phyloP scores from a whole-genome alignment of 92 coral and sea anemone species.

The Virgularia gustaviana region DNA sequence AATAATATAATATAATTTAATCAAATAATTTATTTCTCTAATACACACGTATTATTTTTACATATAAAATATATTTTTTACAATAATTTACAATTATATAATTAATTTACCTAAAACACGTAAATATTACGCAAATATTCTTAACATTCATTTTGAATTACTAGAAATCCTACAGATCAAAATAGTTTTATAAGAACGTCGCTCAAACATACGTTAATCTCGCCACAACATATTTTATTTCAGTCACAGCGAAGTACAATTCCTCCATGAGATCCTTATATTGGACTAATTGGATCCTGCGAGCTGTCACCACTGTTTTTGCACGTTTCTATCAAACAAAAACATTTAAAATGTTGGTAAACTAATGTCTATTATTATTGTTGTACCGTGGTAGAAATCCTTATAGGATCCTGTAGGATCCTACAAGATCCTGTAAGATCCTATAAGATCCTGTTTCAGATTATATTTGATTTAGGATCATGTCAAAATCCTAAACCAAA shows the following conservation, averaged over 20 bases:
- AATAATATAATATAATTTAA: too few relatives aligned
- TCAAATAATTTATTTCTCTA: too few relatives aligned
- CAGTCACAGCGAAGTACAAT: neutral
- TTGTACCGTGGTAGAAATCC: neutral
- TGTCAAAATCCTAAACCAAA: too few relatives aligned
- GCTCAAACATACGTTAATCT: neutral
- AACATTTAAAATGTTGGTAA: neutral
- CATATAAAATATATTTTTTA: too few relatives aligned
- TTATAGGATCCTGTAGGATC: too few relatives aligned
- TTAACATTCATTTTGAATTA: slow-evolving; percentile 32
- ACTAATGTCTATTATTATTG: neutral
- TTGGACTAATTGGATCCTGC: slow-evolving; percentile 7
- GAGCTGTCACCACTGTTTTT: neutral
- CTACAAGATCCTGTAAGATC: too few relatives aligned
- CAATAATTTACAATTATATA: too few relatives aligned
- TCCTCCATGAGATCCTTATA: slow-evolving; percentile 7
- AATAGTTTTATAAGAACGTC: neutral
- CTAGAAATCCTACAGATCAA: slow-evolving; percentile 10
- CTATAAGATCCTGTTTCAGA: too few relatives aligned
- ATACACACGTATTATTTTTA: too few relatives aligned
- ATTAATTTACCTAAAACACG: too few relatives aligned
- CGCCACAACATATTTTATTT: neutral
- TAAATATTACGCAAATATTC: slow-evolving; percentile 34
- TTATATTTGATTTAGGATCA: too few relatives aligned
- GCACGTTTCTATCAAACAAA: neutral